Percentiles rank a stretch among this genome's conserved stretches.
Conservation (phyloP, 2,888 invertebrate species). For the Trypoxylon attenuatum region DNA sequence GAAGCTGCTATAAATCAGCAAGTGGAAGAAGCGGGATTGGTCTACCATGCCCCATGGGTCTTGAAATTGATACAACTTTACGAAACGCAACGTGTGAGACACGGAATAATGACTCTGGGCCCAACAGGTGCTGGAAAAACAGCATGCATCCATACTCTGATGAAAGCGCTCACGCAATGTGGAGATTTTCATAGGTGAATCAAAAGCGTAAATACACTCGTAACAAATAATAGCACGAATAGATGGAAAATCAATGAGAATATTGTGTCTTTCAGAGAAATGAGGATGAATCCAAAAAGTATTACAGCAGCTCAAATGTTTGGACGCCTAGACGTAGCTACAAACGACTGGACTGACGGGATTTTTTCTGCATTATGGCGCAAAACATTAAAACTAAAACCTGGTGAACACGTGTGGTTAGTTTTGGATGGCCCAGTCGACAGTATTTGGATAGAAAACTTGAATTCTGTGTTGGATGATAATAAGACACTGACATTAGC, state of each 20-base stretch:
- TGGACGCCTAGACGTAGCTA: conserved; percentile 95
- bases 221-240: background rate
- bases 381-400: conserved; percentile 92
- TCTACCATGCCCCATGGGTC: conserved; percentile 96
- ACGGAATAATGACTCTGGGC: conserved; percentile 97
- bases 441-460: conserved; percentile 98
- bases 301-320: conserved; percentile 99
- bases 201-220: background rate
- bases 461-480: conserved; percentile 97
- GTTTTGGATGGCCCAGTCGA: conserved; percentile 97
- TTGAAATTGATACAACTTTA: conserved; percentile 96
- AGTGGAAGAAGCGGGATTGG: conserved; percentile 86
- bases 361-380: conserved; percentile 98
- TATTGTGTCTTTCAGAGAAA: conserved; percentile 80
- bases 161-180: conserved; percentile 91
- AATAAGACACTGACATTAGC: conserved; percentile 96
- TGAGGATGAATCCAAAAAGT: conserved; percentile 99
- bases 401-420: conserved; percentile 93
- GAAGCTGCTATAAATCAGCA: conserved; percentile 92
- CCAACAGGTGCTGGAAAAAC: conserved; percentile 97
- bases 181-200: conserved; percentile 88
- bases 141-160: conserved; percentile 90
- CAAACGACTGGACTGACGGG: conserved; percentile 99
- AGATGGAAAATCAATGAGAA: background rate
- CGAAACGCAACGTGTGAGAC: conserved; percentile 95